Evolutionary conservation across 2,888 invertebrate genomes (phyloP).

Genomic region (Villa cingulata): DNA sequence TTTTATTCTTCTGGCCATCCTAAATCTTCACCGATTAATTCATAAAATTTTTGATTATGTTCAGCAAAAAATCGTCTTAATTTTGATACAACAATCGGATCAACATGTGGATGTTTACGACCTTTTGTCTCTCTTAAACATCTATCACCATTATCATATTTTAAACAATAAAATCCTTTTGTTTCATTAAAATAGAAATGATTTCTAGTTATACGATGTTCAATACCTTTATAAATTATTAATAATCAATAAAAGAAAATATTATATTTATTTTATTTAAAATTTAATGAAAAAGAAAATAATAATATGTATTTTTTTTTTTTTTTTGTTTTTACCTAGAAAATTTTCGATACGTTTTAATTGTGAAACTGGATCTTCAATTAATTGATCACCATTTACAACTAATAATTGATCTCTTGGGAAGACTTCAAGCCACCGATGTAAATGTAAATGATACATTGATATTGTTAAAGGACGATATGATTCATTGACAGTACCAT

Average conservation of each 20-base stretch:
- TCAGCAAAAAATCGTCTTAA: slow-evolving; percentile 76
- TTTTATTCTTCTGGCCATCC: slow-evolving; percentile 81
- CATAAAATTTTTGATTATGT: slow-evolving; percentile 84
- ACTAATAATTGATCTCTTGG: slow-evolving; percentile 81
- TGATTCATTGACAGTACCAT: slow-evolving; percentile 70
- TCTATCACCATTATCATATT: slow-evolving; percentile 71
- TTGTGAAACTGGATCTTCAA: slow-evolving; percentile 80
- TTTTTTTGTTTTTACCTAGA: slow-evolving; percentile 54
- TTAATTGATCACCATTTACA: slow-evolving; percentile 85
- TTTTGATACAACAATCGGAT: slow-evolving; percentile 63
- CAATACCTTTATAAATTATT: slow-evolving; percentile 26
- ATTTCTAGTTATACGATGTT: slow-evolving; percentile 54
- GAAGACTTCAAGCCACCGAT: slow-evolving; percentile 87
- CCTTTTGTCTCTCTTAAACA: slow-evolving; percentile 74
- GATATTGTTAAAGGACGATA: slow-evolving; percentile 78
- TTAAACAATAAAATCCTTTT: slow-evolving; percentile 88
- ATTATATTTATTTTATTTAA: neutral
- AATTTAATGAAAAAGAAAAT: neutral
- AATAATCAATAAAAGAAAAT: slow-evolving; percentile 2
- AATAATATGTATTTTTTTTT: no score
- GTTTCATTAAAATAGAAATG: slow-evolving; percentile 95
- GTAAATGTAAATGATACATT: slow-evolving; percentile 80
- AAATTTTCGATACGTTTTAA: slow-evolving; percentile 77
- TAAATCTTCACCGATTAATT: slow-evolving; percentile 81
- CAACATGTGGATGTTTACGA: slow-evolving; percentile 70